Evolutionary conservation across 2,113 vertebrate genomes (phyloP).

Genomic region (Microcebus lehilahytsara): DNA sequence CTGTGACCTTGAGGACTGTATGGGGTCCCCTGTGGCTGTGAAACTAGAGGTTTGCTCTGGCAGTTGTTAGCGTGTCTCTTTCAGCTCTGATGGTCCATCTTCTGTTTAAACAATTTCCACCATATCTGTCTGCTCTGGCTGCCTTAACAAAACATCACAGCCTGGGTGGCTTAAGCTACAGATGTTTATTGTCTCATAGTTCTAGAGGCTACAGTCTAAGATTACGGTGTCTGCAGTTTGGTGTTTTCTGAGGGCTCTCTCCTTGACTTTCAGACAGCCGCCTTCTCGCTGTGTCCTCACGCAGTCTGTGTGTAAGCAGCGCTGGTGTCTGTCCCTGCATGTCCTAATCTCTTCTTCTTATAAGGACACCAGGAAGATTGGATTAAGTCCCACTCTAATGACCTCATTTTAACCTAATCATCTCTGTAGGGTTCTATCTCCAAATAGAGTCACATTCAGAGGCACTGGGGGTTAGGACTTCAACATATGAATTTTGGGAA

Average conservation of each 20-base stretch:
- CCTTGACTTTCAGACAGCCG: not conserved
- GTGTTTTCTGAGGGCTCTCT: not conserved
- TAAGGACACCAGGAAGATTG: not conserved
- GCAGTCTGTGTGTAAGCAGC: too few relatives aligned
- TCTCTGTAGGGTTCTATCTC: not conserved
- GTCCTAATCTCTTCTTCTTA: not conserved
- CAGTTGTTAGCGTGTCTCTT: not conserved
- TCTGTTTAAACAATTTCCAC: not conserved
- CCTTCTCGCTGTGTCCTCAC: not conserved
- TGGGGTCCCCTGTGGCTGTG: not conserved
- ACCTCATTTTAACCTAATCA: not conserved
- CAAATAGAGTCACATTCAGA: not conserved
- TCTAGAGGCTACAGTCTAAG: not conserved
- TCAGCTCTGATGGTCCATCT: not conserved
- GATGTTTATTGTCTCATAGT: not conserved
- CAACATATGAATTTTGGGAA: not conserved
- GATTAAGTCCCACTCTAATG: not conserved
- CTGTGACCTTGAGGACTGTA: not conserved
- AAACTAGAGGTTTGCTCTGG: too few relatives aligned
- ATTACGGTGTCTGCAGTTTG: not conserved
- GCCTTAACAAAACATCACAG: not conserved
- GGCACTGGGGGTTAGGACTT: not conserved
- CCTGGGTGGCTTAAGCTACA: not conserved
- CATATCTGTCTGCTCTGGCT: not conserved
- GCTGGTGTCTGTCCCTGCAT: not conserved